Conservation (phyloP, 2,888 invertebrate genomes). For the Agapostemon virescens region DNA sequence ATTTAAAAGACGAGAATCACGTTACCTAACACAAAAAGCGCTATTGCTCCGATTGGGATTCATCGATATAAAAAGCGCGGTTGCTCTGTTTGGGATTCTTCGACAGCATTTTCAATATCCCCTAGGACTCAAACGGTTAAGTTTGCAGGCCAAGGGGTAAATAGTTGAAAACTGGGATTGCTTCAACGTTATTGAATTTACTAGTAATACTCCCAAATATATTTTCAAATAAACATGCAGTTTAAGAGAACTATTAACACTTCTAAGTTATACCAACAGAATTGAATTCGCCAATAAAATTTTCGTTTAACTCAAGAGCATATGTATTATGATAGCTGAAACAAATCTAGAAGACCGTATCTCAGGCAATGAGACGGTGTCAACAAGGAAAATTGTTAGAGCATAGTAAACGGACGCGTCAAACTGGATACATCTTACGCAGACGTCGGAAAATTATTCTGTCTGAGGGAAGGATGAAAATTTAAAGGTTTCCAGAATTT, state of each 20-base stretch:
- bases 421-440: background rate
- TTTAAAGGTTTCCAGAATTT: slow-evolving; percentile 5
- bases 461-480: slow-evolving; percentile 14
- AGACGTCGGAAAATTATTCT: background rate
- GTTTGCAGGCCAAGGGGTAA: no score
- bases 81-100: no score
- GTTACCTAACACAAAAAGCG: no score
- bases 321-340: background rate
- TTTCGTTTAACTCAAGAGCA: background rate
- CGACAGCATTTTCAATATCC: no score
- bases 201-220: no score
- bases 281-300: background rate
- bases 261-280: background rate
- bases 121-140: no score
- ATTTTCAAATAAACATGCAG: no score
- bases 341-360: background rate
- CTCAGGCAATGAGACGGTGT: background rate
- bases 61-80: no score
- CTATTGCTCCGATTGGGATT: no score
- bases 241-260: background rate
- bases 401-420: background rate
- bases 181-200: no score
- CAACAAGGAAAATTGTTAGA: background rate
- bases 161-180: no score
- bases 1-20: no score